These are phyloP conservation scores for Ammospiza caudacuta DNA, from an alignment of 2,113 vertebrate species.

Conservation along the genomic window DNA sequence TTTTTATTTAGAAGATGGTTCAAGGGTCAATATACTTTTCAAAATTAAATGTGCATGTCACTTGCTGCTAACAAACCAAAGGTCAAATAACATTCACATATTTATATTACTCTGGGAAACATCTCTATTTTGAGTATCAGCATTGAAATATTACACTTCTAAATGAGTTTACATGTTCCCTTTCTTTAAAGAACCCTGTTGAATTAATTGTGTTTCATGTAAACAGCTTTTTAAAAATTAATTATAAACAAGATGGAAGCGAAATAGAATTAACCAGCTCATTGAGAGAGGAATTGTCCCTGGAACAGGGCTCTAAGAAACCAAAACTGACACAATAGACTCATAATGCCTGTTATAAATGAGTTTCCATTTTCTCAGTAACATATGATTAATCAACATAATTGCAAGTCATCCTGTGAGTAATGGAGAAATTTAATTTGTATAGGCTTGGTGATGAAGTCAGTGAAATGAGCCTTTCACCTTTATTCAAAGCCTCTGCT, in stretches of 20 bases:
- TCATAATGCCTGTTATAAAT: conserved; percentile 44
- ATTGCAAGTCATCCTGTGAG: conserved; percentile 56
- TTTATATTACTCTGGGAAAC: conserved; percentile 6
- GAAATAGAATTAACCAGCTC: conserved; percentile 7
- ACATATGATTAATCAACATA: conserved; percentile 65
- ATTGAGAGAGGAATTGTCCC: conserved; percentile 15
- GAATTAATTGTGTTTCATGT: conserved; percentile 8
- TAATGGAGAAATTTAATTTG: conserved; percentile 54
- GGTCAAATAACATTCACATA: neutral
- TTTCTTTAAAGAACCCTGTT: neutral
- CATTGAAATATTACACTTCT: neutral
- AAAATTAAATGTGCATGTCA: neutral
- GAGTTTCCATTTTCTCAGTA: conserved; percentile 56
- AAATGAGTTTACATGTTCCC: conserved; percentile 20
- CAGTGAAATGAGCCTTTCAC: conserved; percentile 42
- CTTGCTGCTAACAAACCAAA: neutral
- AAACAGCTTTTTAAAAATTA: conserved; percentile 40
- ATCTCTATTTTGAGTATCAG: neutral
- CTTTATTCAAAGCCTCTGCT: conserved; percentile 31
- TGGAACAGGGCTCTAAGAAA: conserved; percentile 14
- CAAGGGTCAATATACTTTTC: neutral
- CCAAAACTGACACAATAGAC: conserved; percentile 33
- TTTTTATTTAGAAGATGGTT: neutral
- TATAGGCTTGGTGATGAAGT: conserved; percentile 44
- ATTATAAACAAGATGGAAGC: conserved; percentile 13